Evolutionary conservation across 1,140 invertebrate species (phyloP), one percentile per base, ranked within the genome.

Genomic region (Eumaeus atala): DNA sequence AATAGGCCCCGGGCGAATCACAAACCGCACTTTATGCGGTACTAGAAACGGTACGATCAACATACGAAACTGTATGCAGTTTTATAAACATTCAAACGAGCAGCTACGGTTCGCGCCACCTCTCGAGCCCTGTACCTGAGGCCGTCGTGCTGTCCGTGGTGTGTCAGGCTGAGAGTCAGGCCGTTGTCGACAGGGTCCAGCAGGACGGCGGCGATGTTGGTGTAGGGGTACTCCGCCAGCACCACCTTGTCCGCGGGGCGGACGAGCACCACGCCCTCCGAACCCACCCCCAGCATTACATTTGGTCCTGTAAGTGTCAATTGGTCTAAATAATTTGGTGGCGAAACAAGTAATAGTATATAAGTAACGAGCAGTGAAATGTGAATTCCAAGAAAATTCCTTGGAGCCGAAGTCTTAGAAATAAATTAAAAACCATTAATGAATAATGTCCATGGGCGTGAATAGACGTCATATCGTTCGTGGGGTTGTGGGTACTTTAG

Each of bases 101-200:
- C n/a, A n/a, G n/a, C n/a, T n/a, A n/a, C n/a, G n/a, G n/a, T n/a
- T n/a, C n/a, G n/a, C n/a, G n/a, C n/a, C n/a, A n/a, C n/a, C n/a
- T n/a, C n/a, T n/a, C n/a, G n/a, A n/a, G 9, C 18, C 21, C 53
- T 47, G 50, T 63, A 84, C 83, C 83, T 72, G 21, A 77, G 66
- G 0, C 83, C 83, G 28, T 87, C 83, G 47, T 81, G 83, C 37
- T 87, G 81, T 5, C 81, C 83, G 21, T 87, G 83, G 48, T 87
- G 87, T 58, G 89, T 89, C 1, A 94, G 74, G 12, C 92, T 93
- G 56, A 98, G 91, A 0, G 96, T 98, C 21, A 98, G 92, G 61
- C 97, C 96, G 70, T 94, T 95, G 77, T 98, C 96, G 62, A 93
- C 95, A 0, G 96, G 95, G 76, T 98, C 96, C 53, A 98, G 87